Evolutionary conservation across 2,797 vertebrate genomes (phyloP).

Genomic region (Borostomias antarcticus): DNA sequence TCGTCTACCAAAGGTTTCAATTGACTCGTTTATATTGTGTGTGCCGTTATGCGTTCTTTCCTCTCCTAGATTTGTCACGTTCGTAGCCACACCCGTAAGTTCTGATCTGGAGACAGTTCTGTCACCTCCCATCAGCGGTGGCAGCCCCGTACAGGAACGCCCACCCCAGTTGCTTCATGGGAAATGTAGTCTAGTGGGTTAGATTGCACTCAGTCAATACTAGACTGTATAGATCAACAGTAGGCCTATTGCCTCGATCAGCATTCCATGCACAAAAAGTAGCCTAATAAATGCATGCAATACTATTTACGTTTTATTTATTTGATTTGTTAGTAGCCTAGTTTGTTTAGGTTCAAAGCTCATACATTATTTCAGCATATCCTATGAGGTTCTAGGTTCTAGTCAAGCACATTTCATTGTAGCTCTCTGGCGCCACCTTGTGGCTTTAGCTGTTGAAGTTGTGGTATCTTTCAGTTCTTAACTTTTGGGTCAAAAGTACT

Average conservation of each 20-base stretch:
- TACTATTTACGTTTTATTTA: too few relatives aligned
- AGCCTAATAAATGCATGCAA: too few relatives aligned
- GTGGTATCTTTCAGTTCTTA: too few relatives aligned
- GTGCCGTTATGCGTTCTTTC: slow-evolving; percentile 50
- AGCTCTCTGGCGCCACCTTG: not conserved
- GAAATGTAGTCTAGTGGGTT: slow-evolving; percentile 64
- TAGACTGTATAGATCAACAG: too few relatives aligned
- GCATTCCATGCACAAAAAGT: too few relatives aligned
- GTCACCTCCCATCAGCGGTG: slow-evolving; percentile 53
- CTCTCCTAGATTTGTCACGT: slow-evolving; percentile 69
- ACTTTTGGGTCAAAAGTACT: too few relatives aligned
- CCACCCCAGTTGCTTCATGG: slow-evolving; percentile 56
- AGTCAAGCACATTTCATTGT: not conserved
- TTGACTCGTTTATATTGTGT: slow-evolving; percentile 11
- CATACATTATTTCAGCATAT: too few relatives aligned
- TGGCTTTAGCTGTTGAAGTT: not conserved
- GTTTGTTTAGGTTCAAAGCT: too few relatives aligned
- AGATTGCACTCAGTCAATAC: not conserved
- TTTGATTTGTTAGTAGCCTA: too few relatives aligned
- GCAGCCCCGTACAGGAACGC: slow-evolving; percentile 40
- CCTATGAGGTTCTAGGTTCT: too few relatives aligned
- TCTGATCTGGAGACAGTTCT: slow-evolving; percentile 57
- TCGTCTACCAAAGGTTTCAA: not conserved
- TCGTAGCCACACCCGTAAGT: slow-evolving; percentile 80
- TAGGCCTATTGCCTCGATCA: too few relatives aligned